Percentiles rank a stretch among this genome's conserved stretches.
Evolutionary conservation across 2,888 invertebrate genomes (phyloP).

Genomic region (Andricus curvator): DNA sequence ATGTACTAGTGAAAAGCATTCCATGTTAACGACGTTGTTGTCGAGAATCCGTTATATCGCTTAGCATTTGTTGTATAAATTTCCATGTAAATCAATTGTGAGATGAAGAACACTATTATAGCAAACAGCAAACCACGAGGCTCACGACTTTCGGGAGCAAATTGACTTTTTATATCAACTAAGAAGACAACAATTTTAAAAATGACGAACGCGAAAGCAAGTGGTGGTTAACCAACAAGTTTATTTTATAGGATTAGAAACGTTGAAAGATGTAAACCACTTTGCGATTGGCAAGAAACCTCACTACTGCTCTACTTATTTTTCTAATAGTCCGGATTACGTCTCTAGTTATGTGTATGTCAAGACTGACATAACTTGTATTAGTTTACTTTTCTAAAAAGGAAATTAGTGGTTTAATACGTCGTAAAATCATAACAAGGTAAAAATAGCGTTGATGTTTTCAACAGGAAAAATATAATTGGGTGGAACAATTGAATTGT

Average conservation of each 20-base stretch:
- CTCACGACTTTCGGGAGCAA: constrained; percentile 30
- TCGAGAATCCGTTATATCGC: constrained; percentile 34
- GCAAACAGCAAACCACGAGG: constrained; percentile 22
- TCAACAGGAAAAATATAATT: not conserved
- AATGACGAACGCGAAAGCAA: not conserved
- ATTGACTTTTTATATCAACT: not conserved
- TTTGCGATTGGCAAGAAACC: not conserved
- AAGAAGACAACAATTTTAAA: not conserved
- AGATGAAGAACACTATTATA: constrained; percentile 1
- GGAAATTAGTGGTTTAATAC: not conserved
- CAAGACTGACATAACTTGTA: not conserved
- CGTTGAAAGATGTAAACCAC: not conserved
- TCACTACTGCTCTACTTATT: constrained; percentile 26
- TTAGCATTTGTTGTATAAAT: constrained; percentile 40
- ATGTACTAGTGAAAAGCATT: constrained; percentile 33
- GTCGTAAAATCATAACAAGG: not conserved
- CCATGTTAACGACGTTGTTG: constrained; percentile 37
- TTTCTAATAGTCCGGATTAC: not conserved
- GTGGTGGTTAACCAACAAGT: constrained; percentile 9
- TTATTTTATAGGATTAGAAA: not conserved
- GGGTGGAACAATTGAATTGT: not conserved
- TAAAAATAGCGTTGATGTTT: not conserved
- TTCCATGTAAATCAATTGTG: constrained; percentile 39
- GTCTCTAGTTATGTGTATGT: not conserved
- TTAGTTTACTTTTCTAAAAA: not conserved